A percentile compares a stretch with the other conserved stretches of the same genome.
Evolutionary conservation across 92 coral and sea anemone genomes (phyloP).

Genomic region (Bergia sp.): DNA sequence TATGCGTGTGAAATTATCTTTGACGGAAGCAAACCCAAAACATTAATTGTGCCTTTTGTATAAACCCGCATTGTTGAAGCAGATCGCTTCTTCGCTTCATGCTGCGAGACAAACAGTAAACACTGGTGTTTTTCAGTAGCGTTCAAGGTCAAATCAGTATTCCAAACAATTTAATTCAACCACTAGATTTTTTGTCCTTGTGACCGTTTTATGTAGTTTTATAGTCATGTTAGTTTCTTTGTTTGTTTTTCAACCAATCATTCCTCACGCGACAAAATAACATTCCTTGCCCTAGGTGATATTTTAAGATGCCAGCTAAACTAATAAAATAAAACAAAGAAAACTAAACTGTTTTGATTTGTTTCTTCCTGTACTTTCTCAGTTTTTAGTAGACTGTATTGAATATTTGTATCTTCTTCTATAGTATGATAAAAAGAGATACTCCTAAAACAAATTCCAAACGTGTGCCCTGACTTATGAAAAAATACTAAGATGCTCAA

Average conservation of each 20-base stretch:
- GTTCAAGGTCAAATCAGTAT: slow-evolving; percentile 23
- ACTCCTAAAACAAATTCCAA: no score
- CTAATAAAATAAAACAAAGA: no score
- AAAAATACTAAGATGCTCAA: no score
- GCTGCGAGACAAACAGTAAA: slow-evolving; percentile 26
- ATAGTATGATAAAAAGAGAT: not conserved
- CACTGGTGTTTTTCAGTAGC: slow-evolving; percentile 7
- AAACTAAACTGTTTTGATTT: not conserved
- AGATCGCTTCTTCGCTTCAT: not conserved
- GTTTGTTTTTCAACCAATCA: not conserved
- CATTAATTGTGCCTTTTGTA: not conserved
- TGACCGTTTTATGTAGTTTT: not conserved
- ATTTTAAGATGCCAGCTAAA: not conserved
- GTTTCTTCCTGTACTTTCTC: not conserved
- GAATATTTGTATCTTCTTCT: not conserved
- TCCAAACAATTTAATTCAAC: slow-evolving; percentile 2
- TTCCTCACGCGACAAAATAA: not conserved
- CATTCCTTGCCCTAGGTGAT: not conserved
- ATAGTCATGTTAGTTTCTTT: not conserved
- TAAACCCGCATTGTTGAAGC: slow-evolving; percentile 17
- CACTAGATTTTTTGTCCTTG: not conserved
- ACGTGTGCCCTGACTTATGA: no score
- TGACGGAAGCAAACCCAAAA: no score
- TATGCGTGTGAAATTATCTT: not conserved
- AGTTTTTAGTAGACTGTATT: not conserved